These are phyloP conservation scores for Rhynchophorus ferrugineus DNA, from an alignment of 1,140 invertebrate genomes.

Conservation along the genomic window DNA sequence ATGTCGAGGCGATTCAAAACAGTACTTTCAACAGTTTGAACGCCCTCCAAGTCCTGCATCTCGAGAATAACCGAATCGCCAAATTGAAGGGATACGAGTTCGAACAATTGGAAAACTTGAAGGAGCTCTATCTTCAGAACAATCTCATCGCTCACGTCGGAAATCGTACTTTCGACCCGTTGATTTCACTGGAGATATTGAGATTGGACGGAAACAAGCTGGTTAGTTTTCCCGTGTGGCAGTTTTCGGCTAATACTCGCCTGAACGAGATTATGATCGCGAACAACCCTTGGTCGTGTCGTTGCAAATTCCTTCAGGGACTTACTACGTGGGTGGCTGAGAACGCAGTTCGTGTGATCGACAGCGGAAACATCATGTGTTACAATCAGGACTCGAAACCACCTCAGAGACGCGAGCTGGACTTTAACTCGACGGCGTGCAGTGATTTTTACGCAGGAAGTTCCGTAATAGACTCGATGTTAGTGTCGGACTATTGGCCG, in stretches of 20 bases:
- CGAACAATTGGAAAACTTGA: conserved; percentile 69
- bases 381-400: conserved; percentile 67
- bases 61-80: conserved; percentile 76
- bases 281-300: conserved; percentile 81
- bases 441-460: conserved; percentile 76
- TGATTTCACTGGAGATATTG: conserved; percentile 72
- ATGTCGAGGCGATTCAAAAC: conserved; percentile 81
- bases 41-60: conserved; percentile 70
- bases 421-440: conserved; percentile 74
- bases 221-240: conserved; percentile 76
- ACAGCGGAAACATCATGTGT: conserved; percentile 71
- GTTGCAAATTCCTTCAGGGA: conserved; percentile 81
- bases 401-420: conserved; percentile 61
- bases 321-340: conserved; percentile 76
- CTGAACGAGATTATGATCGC: conserved; percentile 66
- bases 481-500: conserved; percentile 78
- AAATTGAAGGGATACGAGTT: conserved; percentile 84
- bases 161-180: conserved; percentile 70
- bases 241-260: conserved; percentile 60
- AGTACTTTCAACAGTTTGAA: conserved; percentile 85
- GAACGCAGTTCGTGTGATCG: conserved; percentile 70
- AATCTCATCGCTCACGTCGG: conserved; percentile 72
- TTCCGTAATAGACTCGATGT: conserved; percentile 73
- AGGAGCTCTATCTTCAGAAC: conserved; percentile 81
- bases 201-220: conserved; percentile 78